A percentile compares a stretch with the other conserved stretches of the same genome.
phyloP scores from a whole-genome alignment of 2,113 vertebrate species.

The Noctilio leporinus region DNA sequence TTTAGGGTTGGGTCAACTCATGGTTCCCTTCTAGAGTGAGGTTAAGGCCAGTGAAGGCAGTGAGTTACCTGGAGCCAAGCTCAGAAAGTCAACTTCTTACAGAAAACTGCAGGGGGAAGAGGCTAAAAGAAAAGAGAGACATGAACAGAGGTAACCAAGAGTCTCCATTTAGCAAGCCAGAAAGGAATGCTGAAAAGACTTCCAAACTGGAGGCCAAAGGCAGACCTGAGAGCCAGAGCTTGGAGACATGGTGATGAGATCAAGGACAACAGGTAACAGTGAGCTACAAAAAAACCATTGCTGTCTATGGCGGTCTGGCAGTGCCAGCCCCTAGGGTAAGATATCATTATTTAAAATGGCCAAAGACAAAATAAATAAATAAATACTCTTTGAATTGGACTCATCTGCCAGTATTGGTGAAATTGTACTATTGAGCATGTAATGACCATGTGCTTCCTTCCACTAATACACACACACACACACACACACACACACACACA shows the following conservation, averaged over 20 bases:
- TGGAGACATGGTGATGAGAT: neutral
- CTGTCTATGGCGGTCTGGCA: neutral
- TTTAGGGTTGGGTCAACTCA: neutral
- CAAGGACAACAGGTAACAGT: rapidly evolving
- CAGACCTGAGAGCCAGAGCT: neutral
- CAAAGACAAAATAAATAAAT: neutral
- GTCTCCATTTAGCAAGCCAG: neutral
- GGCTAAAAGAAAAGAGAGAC: neutral
- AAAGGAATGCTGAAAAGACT: too few relatives aligned
- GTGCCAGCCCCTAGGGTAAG: neutral
- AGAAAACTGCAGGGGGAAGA: neutral
- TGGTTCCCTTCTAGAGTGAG: neutral
- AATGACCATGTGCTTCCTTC: neutral
- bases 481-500: neutral
- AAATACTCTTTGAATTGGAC: neutral
- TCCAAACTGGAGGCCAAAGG: neutral
- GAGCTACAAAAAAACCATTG: neutral
- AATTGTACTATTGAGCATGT: too few relatives aligned
- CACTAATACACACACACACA: rapidly evolving
- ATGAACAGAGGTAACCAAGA: neutral
- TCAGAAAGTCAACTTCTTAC: neutral
- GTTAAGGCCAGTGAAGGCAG: neutral
- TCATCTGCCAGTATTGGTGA: neutral
- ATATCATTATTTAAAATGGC: neutral
- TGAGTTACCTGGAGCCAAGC: neutral